Evolutionary conservation across 2,888 invertebrate species (phyloP).

Genomic region (Erpobdella octoculata): DNA sequence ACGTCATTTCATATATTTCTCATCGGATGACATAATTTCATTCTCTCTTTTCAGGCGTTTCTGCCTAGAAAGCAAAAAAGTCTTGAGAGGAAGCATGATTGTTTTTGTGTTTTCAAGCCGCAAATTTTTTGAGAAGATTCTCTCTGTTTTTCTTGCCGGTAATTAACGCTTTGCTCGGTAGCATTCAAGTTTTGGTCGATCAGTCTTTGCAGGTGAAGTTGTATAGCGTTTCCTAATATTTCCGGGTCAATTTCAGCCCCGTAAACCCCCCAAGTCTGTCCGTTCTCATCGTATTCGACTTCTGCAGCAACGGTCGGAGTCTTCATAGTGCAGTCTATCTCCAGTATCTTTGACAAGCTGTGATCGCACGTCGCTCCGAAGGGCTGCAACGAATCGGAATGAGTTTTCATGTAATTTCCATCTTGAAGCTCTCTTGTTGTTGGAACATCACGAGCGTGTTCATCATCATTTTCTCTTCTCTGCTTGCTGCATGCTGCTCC

Average conservation of each 20-base stretch:
- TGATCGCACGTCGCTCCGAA: neutral
- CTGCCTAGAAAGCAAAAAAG: slow-evolving; percentile 14
- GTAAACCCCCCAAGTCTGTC: slow-evolving; percentile 43
- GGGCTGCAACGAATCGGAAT: neutral
- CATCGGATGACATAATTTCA: no score
- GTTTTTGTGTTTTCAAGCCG: neutral
- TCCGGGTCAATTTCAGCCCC: slow-evolving; percentile 42
- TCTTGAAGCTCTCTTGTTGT: neutral
- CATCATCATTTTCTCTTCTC: neutral
- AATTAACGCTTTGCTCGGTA: neutral
- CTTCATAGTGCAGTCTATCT: neutral
- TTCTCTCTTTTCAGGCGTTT: no score
- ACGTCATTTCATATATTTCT: no score
- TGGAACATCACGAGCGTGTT: neutral
- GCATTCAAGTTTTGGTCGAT: slow-evolving; percentile 29
- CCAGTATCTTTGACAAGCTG: neutral
- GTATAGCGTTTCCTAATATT: slow-evolving; percentile 39
- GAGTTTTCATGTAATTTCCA: neutral
- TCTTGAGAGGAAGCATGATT: neutral
- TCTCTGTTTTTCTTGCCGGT: neutral
- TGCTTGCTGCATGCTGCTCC: neutral
- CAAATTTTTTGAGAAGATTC: no score
- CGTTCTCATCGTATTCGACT: slow-evolving; percentile 39
- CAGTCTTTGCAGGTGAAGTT: slow-evolving; percentile 37
- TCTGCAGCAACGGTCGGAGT: slow-evolving; percentile 32